Base-by-base conservation (phyloP, 37 sponge, comb jelly and placozoan species). In the Geodia barretti region DNA sequence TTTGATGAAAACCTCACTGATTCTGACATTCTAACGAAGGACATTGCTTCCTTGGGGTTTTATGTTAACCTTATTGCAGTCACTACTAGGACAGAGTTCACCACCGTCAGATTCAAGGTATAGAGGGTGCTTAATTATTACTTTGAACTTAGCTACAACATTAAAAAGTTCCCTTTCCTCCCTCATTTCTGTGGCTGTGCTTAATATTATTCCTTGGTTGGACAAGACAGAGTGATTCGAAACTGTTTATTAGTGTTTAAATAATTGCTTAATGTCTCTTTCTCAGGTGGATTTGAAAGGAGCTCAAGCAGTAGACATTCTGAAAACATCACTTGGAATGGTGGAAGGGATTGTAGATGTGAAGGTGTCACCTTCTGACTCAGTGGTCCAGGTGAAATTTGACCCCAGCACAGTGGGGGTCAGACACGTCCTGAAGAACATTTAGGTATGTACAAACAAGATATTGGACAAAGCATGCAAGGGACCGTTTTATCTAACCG, bases 331-430 rank as follows among this genome's bases (percentile, higher is more conserved):
- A n/a, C 33, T 25, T 25, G 94, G 94, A 8, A 79, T 93, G 42
- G 47, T 73, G 23, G 41, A 73, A 60, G 94, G 87, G 0, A 23
- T 70, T 23, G 89, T 94, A 37, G 81, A 47, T 47, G 14, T 94
- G 63, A 64, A 14, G 54, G 54, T 47, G 7, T 47, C 14, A 47
- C 54, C 54, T 17, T 47, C 90, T 59, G 87, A 88, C 1, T 64
- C 65, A 38, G 83, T 34, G 40, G 88, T 73, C 23, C 87, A 86
- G 17, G 47, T 94, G 62, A 85, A 94, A 74, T 97, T 83, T 82
- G 87, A 97, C 63, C 92, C 92, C 32, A 70, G 64, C 41, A 39
- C 85, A 0, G 68, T 91, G 2, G 84, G 89, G 17, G 87, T 87
- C 1, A 74, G 92, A 24, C 86, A 94, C 67, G 87, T 97, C 81